Base-by-base conservation (phyloP, 2,797 vertebrate genomes). In the Brotula barbata region DNA sequence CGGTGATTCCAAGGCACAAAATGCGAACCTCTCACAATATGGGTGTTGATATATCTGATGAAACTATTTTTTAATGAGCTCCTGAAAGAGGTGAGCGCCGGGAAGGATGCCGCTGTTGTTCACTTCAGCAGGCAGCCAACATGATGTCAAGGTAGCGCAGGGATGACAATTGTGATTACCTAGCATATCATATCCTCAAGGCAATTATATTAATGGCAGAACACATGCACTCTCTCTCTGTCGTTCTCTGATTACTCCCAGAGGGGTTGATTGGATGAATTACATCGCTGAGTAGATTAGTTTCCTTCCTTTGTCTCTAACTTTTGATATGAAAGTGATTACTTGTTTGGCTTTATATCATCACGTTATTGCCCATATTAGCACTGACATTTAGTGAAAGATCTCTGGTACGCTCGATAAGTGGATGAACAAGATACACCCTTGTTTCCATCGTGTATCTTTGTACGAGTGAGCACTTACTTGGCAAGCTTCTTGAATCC, bases 401-500 rank as follows among this genome's bases (percentile, higher is more conserved):
- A 36, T 22, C 3, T 46, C 2, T n/a, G n/a, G n/a, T n/a, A n/a
- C n/a, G n/a, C n/a, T n/a, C n/a, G n/a, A 41, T 15, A 1, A 13
- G 10, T 11, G 13, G 44, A 58, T 44, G 3, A 22, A 40, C 31
- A 55, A 51, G 54, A 58, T 7, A 15, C 53, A 33, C 13, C 33
- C 6, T 28, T 25, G 16, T 19, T 28, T 40, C 16, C 1, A 14
- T 52, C 6, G 7, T 4, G 16, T 33, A 20, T 33, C 15, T 25
- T 17, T 22, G 6, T 5, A 9, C 10, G 36, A 20, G 21, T 47
- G 7, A 41, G 36, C 40, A 92, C 94, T 95, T 77, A 99, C 97
- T 99, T 98, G 58, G 97, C 97, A 58, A 99, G 88, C 77, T 99
- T 99, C 89, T 99, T 99, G 83, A 99, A 99, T 80, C 97, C 96